Evolutionary conservation across 1,140 invertebrate genomes (phyloP).

Genomic region (Drosophila bocqueti): DNA sequence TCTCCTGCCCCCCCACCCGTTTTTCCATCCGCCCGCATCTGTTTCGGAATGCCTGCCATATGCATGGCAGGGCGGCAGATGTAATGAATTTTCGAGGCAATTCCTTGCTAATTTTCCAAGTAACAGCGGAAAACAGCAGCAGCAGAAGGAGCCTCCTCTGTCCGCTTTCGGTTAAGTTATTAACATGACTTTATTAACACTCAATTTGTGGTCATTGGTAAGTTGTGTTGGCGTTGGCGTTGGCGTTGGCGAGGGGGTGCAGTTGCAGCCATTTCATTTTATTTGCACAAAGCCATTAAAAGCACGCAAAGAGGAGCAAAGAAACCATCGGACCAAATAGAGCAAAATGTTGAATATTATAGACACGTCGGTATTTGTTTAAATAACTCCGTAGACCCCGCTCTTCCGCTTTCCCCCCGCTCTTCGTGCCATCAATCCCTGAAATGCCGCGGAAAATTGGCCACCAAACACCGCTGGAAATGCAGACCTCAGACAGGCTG

Average conservation of each 20-base stretch:
- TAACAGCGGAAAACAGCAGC: constrained; percentile 34
- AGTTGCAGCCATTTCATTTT: constrained; percentile 62
- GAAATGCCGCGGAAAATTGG: constrained; percentile 64
- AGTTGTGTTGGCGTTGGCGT: constrained; percentile 21
- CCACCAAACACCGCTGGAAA: constrained; percentile 60
- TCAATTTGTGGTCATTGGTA: constrained; percentile 77
- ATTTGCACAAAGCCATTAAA: constrained; percentile 67
- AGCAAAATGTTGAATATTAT: constrained; percentile 68
- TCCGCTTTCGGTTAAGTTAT: constrained; percentile 64
- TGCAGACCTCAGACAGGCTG: constrained; percentile 43
- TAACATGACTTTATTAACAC: constrained; percentile 83
- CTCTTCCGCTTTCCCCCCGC: not conserved
- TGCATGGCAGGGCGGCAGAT: constrained; percentile 45
- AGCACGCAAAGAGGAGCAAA: constrained; percentile 45
- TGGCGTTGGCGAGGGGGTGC: not conserved
- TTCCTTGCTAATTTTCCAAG: constrained; percentile 59
- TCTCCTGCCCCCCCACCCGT: not conserved
- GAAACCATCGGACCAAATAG: constrained; percentile 39
- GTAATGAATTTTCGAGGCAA: constrained; percentile 62
- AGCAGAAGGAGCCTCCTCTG: constrained; percentile 12
- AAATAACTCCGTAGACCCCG: constrained; percentile 38
- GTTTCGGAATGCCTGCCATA: constrained; percentile 44
- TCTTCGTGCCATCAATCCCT: constrained; percentile 22
- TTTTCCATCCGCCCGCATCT: constrained; percentile 36
- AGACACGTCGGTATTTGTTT: constrained; percentile 71